These are phyloP conservation scores for Zalophus californianus DNA, from an alignment of 2,797 vertebrate species.

Conservation along the genomic window DNA sequence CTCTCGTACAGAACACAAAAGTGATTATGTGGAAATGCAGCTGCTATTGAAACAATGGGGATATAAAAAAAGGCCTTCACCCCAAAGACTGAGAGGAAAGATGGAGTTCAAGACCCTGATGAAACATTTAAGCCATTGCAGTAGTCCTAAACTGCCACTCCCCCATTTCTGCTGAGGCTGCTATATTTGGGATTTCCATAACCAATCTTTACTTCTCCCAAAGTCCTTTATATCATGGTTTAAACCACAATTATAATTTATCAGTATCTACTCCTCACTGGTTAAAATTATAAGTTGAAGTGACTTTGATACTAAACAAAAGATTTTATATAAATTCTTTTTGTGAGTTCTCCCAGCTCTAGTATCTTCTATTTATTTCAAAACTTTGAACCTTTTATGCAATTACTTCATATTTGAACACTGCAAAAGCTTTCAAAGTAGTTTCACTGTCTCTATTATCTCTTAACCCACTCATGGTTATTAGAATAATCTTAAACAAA, in stretches of 20 bases:
- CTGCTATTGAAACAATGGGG: background rate
- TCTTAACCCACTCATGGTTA: conserved; percentile 25
- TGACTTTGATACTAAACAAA: background rate
- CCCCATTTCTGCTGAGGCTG: background rate
- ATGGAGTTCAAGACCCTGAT: background rate
- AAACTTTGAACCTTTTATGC: background rate
- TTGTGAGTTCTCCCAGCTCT: background rate
- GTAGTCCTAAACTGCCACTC: background rate
- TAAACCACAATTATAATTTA: background rate
- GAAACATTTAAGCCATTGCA: background rate
- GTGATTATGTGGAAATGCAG: background rate
- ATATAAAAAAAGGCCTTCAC: background rate
- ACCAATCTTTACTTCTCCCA: background rate
- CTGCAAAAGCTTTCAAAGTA: background rate
- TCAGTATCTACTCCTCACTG: background rate
- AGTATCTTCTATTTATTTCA: background rate
- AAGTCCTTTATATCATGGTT: background rate
- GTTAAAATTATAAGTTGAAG: background rate
- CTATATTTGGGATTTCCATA: background rate
- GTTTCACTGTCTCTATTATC: background rate
- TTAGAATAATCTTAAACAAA: background rate
- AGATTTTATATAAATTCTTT: background rate
- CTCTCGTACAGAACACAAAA: background rate
- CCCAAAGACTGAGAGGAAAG: background rate
- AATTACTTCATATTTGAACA: background rate